Evolutionary conservation across 53 echinoderm and acorn worm genomes (phyloP), one percentile per base, ranked within the genome.

Genomic region (Paracentrotus lividus): DNA sequence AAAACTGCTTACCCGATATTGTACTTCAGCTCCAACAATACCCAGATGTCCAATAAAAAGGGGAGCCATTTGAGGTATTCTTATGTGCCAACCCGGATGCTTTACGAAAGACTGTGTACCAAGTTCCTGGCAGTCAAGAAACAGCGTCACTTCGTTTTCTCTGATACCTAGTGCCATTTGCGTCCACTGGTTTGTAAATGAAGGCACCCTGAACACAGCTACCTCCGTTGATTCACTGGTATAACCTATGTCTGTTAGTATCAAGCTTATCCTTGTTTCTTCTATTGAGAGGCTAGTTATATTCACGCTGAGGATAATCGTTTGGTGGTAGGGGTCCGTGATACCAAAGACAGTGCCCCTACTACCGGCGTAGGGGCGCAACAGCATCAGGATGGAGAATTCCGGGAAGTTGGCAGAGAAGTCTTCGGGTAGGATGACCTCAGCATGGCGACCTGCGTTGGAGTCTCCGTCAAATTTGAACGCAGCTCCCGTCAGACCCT

Each of bases 31-130:
- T 49, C 91, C 93, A 20, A 93, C 88, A 45, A 69, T 94, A 49
- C 98, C 98, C 16, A 96, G 96, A 85, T 94, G 94, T 31, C 97
- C 98, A 18, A 98, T 94, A 43, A 98, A 95, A 32, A 95, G 95
- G 21, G 98, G 97, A 3, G 96, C 97, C 87, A 90, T 86, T 27
- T 36, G 23, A 1, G 98, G 98, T 36, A 98, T 56, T 5, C 94
- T 91, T 33, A 98, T 90, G 69, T 95, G 87, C 98, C 98, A 98
- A 6, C 96, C 95, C 3, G 93, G 86, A 15, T 93, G 95, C 55
- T 96, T 95, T 32, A 45, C 29, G 51, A 98, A 94, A 9, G 76
- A 85, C 59, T 94, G 68, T 23, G 95, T 97, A 23, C 87, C 93
- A 87, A 96, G 95, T 15, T 95, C 95, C 92, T 85, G 60, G 60